Percentiles rank a stretch among this genome's conserved stretches.
Conservation (phyloP, 2,113 vertebrate species). For the Catharus bicknelli region DNA sequence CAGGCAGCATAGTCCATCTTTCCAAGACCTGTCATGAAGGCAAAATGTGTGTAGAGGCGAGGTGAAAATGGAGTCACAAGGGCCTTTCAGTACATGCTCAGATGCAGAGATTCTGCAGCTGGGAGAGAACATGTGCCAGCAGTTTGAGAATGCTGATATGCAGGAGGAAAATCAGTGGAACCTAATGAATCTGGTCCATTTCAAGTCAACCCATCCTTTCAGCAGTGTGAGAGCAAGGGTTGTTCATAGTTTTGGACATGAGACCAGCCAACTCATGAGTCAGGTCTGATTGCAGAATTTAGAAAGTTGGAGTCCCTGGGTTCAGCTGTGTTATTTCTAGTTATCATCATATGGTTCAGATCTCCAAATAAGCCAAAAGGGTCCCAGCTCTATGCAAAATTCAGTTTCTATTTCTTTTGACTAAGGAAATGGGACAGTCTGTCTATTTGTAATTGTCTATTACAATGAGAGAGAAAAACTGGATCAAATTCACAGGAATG, state of each 20-base stretch:
- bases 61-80: not conserved
- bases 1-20: not conserved
- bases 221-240: not conserved
- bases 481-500: not conserved
- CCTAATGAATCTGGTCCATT: not conserved
- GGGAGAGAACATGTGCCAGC: not conserved
- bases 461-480: not conserved
- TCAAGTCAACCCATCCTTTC: not conserved
- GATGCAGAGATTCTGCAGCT: slow-evolving; percentile 11
- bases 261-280: not conserved
- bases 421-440: not conserved
- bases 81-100: not conserved
- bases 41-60: not conserved
- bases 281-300: not conserved
- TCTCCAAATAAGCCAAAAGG: not conserved
- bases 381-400: not conserved
- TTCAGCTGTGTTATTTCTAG: slow-evolving; percentile 10
- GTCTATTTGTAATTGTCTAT: not conserved
- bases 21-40: not conserved
- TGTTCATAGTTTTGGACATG: not conserved
- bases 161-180: not conserved
- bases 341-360: slow-evolving; percentile 6
- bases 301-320: not conserved
- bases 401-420: slow-evolving; percentile 5
- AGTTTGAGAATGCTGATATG: not conserved